Base-by-base conservation (phyloP, 2,113 vertebrate species). In the Nesogale talazaci region DNA sequence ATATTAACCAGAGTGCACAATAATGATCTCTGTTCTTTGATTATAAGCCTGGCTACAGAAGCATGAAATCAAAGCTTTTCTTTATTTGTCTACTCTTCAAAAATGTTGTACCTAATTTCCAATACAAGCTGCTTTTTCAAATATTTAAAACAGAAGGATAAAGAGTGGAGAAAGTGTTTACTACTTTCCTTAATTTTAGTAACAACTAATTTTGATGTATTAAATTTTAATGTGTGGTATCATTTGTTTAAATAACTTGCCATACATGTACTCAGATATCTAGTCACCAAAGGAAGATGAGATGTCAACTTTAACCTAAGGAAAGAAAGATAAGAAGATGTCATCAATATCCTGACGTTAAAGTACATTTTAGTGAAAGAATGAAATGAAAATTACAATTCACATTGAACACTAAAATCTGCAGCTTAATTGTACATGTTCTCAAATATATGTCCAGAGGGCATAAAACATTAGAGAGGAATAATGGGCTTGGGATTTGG, bases 91-190 rank as follows among this genome's bases (percentile, higher is more conserved):
- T 34, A 2, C 38, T 88, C 31, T 91, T 42, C 15, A 72, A 46
- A 86, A 70, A 88, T 29, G 34, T 76, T 46, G 40, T 52, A 38
- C 12, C 6, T 38, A 5, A 89, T 25, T 89, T 38, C 74, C 57
- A 78, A 9, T 22, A 78, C 12, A 59, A 70, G 8, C 40, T 67
- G 46, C 22, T 17, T 29, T 78, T 59, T 72, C 31, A 86, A 76
- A 72, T 6, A 85, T 34, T 91, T 72, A 57, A 88, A 91, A 85
- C 12, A 79, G 31, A 90, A 90, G 19, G 29, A 40, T 31, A 84
- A 56, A 42, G 80, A 74, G 25, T 31, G 80, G 72, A 74, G 46
- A 83, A 65, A 57, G 11, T n/a, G 19, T 25, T 42, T 65, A 40
- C 0, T 15, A 12, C 42, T 46, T 91, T 67, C 31, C 57, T 75